Conservation (phyloP, 2,888 invertebrate species). For the Margaritifera margaritifera region DNA sequence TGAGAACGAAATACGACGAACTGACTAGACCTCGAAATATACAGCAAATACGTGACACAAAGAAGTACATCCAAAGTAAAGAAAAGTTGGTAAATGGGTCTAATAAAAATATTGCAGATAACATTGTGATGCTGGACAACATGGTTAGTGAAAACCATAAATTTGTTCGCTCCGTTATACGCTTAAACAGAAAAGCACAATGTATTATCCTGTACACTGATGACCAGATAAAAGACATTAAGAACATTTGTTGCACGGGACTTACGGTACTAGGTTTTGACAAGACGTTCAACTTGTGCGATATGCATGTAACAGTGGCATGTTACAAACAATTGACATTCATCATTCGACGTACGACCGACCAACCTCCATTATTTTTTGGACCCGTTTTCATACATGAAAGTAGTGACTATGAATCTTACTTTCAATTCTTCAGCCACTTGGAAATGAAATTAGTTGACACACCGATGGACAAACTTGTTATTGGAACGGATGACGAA, state of each 20-base stretch:
- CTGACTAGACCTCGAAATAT: too few relatives aligned
- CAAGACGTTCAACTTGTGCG: slow-evolving; percentile 14
- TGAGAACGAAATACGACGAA: too few relatives aligned
- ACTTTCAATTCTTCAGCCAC: slow-evolving; percentile 1
- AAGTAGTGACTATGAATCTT: not conserved
- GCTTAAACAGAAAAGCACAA: too few relatives aligned
- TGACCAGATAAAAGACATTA: too few relatives aligned
- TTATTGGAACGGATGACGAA: slow-evolving; percentile 5
- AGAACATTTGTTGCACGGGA: slow-evolving; percentile 12
- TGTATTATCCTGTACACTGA: too few relatives aligned
- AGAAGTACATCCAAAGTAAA: too few relatives aligned
- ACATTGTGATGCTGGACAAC: too few relatives aligned
- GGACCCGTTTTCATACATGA: not conserved
- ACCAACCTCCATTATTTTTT: not conserved
- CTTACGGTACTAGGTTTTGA: slow-evolving; percentile 7
- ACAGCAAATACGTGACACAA: too few relatives aligned
- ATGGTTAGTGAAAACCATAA: too few relatives aligned
- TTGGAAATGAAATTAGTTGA: slow-evolving; percentile 2
- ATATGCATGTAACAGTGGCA: slow-evolving; percentile 7
- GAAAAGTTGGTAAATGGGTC: too few relatives aligned
- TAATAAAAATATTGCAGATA: too few relatives aligned
- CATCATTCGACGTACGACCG: not conserved
- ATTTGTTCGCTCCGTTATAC: too few relatives aligned
- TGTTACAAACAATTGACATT: slow-evolving; percentile 10
- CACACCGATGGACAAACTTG: slow-evolving; percentile 3